These are phyloP conservation scores for Plecotus auritus DNA, from an alignment of 2,113 vertebrate genomes.

Conservation along the genomic window DNA sequence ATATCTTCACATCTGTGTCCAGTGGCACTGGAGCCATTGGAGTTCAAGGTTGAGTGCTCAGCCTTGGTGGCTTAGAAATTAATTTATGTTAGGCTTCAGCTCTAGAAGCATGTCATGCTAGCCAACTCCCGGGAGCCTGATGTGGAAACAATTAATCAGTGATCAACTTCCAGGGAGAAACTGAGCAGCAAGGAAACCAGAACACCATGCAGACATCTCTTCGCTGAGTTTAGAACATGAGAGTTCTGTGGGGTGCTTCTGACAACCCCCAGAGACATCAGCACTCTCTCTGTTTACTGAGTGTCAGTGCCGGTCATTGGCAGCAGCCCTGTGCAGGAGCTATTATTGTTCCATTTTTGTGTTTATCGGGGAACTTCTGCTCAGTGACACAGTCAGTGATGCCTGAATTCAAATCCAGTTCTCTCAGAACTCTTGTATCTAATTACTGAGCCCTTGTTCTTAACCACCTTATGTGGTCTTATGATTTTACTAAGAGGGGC, in stretches of 20 bases:
- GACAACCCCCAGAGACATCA: neutral
- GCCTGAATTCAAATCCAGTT: neutral
- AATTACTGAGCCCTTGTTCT: neutral
- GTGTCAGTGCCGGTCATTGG: neutral
- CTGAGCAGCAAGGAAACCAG: neutral
- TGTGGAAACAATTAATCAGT: neutral
- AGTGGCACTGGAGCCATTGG: neutral
- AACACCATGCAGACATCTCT: neutral
- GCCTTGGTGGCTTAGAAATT: neutral
- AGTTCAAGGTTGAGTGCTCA: neutral
- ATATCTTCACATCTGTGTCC: neutral
- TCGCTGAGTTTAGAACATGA: neutral
- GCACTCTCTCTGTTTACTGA: neutral
- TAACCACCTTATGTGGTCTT: neutral
- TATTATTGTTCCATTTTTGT: neutral
- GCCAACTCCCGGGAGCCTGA: neutral
- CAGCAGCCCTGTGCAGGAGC: neutral
- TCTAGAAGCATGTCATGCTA: neutral
- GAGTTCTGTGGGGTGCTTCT: neutral
- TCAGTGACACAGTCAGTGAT: neutral
- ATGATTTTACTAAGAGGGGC: neutral
- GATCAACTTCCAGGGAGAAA: neutral
- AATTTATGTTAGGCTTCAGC: neutral
- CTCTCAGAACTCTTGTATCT: neutral
- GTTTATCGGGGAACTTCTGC: neutral